phyloP scores from a whole-genome alignment of 2,888 invertebrate genomes.

The Athalia rosae region DNA sequence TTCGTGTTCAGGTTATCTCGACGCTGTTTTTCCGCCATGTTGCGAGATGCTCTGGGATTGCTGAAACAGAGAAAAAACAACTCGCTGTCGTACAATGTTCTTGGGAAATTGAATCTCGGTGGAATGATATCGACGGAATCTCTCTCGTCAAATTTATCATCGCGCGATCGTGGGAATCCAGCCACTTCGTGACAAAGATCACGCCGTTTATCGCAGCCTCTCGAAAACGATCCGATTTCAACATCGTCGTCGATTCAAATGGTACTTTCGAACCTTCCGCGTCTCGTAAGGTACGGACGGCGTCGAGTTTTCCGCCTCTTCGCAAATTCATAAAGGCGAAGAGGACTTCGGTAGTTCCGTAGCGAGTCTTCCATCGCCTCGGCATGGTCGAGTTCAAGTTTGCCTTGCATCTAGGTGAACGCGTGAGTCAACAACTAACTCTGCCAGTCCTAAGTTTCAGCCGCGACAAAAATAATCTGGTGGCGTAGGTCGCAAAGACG shows the following conservation, averaged over 20 bases:
- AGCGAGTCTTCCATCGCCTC: not conserved
- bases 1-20: slow-evolving; percentile 91
- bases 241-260: too few relatives aligned
- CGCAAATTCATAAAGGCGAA: too few relatives aligned
- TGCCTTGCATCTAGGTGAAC: not conserved
- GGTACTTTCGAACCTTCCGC: too few relatives aligned
- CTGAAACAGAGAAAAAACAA: slow-evolving; percentile 73
- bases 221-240: too few relatives aligned
- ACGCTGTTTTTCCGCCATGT: slow-evolving; percentile 93
- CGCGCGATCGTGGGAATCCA: too few relatives aligned
- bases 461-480: slow-evolving; percentile 50
- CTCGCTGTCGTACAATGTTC: not conserved
- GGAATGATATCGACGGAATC: too few relatives aligned
- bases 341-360: not conserved
- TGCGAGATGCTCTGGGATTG: slow-evolving; percentile 87
- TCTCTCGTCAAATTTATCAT: too few relatives aligned
- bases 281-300: too few relatives aligned
- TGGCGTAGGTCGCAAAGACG: slow-evolving; percentile 51
- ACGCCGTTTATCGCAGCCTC: not conserved
- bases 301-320: too few relatives aligned
- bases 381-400: too few relatives aligned
- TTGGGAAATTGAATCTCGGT: too few relatives aligned
- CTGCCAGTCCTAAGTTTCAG: slow-evolving; percentile 34
- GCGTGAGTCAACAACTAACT: slow-evolving; percentile 38
- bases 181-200: not conserved